Percentiles rank a stretch among this genome's conserved stretches.
phyloP scores from a whole-genome alignment of 2,888 invertebrate species.

The Cenopis cana region DNA sequence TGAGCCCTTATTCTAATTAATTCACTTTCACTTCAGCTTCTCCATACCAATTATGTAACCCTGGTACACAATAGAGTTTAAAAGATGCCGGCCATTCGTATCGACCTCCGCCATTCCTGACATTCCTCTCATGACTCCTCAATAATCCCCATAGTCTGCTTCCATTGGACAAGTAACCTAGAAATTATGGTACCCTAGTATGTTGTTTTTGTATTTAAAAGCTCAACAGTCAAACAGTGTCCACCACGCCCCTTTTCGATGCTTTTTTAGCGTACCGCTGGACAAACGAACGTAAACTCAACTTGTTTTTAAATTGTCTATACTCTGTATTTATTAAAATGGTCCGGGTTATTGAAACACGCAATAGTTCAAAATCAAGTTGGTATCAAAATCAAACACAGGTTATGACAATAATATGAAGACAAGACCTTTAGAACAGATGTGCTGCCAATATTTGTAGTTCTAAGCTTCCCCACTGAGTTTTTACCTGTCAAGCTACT shows the following conservation, averaged over 20 bases:
- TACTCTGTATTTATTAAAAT: too few species aligned
- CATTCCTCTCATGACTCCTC: slow-evolving; percentile 54
- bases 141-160: slow-evolving; percentile 30
- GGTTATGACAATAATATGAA: too few species aligned
- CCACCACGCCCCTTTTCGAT: slow-evolving; percentile 14
- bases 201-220: slow-evolving; percentile 32
- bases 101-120: slow-evolving; percentile 58
- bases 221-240: slow-evolving; percentile 16
- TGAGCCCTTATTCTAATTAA: neutral
- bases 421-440: too few species aligned
- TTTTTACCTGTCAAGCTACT: too few species aligned
- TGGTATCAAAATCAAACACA: too few species aligned
- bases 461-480: too few species aligned
- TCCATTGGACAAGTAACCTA: slow-evolving; percentile 29
- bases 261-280: slow-evolving; percentile 30
- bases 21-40: neutral
- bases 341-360: too few species aligned
- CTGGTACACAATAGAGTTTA: slow-evolving; percentile 62
- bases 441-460: too few species aligned
- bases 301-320: too few species aligned
- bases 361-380: too few species aligned
- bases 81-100: slow-evolving; percentile 60
- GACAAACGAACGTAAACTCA: neutral
- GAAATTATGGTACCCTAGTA: slow-evolving; percentile 45
- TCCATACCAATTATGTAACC: slow-evolving; percentile 54